phyloP scores from a whole-genome alignment of 2,888 invertebrate genomes.

The Pristionchus fissidentatus region DNA sequence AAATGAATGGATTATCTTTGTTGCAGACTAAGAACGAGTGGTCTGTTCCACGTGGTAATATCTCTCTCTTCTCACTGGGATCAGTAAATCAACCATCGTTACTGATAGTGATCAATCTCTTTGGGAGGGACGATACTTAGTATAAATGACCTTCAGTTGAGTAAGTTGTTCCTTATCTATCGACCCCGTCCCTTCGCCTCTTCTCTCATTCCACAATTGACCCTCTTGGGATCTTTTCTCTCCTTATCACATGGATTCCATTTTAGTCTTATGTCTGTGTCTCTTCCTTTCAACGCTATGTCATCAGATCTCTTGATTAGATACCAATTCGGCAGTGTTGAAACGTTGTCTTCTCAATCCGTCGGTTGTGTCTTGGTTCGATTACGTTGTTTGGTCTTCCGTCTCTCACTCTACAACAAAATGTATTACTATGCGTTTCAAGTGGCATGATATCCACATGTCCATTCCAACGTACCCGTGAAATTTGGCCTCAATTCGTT shows the following conservation, averaged over 20 bases:
- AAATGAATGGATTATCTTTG: neutral
- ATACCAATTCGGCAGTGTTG: too few relatives aligned
- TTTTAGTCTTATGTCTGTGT: neutral
- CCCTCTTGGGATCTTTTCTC: neutral
- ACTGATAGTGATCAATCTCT: conserved; percentile 29
- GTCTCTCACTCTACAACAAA: too few relatives aligned
- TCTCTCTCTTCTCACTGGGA: neutral
- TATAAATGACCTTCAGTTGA: conserved; percentile 41
- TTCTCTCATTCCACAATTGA: neutral
- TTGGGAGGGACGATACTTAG: neutral
- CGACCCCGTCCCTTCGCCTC: neutral
- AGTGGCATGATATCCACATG: too few relatives aligned
- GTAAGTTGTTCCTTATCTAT: conserved; percentile 42
- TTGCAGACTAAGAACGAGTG: neutral
- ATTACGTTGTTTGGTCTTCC: too few relatives aligned
- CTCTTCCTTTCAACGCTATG: neutral
- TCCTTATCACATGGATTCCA: conserved; percentile 6
- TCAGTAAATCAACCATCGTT: neutral
- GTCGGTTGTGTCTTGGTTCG: too few relatives aligned
- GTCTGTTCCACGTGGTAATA: neutral
- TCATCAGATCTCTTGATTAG: conserved; percentile 17
- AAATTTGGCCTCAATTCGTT: too few relatives aligned
- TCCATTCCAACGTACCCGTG: too few relatives aligned
- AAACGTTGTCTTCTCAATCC: too few relatives aligned
- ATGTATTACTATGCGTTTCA: too few relatives aligned